Conservation (phyloP, 1,140 invertebrate genomes). For the Eupristina koningsbergeri region DNA sequence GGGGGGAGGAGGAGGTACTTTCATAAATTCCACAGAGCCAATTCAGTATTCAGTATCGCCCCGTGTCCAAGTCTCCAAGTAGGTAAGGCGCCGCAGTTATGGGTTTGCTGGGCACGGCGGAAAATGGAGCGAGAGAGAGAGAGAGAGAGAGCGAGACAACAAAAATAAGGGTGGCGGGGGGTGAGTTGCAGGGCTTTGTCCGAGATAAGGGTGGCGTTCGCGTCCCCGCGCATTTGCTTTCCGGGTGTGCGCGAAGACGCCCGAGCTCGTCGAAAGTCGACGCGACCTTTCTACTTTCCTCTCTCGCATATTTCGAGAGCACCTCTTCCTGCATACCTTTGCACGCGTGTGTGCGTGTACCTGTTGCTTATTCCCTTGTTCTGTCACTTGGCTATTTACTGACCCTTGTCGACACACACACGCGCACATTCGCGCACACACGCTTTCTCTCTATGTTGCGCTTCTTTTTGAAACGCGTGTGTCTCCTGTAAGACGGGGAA, state of each 20-base stretch:
- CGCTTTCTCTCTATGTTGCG: neutral
- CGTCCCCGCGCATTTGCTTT: too few relatives aligned
- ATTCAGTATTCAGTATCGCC: constrained; percentile 38
- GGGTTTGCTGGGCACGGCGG: too few relatives aligned
- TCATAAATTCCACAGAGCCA: constrained; percentile 29
- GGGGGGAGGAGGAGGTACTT: neutral
- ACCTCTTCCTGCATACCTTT: constrained; percentile 47
- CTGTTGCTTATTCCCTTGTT: constrained; percentile 69
- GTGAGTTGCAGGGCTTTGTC: too few relatives aligned
- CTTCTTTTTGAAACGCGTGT: neutral
- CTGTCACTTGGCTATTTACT: constrained; percentile 53
- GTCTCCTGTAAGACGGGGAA: neutral
- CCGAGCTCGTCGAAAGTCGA: neutral
- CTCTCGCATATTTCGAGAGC: constrained; percentile 52
- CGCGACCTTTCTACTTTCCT: neutral
- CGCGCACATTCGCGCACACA: constrained; percentile 17
- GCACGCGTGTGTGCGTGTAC: constrained; percentile 55
- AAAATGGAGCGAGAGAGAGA: too few relatives aligned
- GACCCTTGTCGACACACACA: too few relatives aligned
- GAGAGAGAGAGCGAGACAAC: too few relatives aligned
- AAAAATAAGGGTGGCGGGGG: too few relatives aligned
- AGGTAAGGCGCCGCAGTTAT: neutral
- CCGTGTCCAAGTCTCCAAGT: neutral
- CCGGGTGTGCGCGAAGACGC: neutral
- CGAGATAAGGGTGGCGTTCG: too few relatives aligned